Conservation (phyloP, 2,113 vertebrate species). For the Muntiacus muntjak region DNA sequence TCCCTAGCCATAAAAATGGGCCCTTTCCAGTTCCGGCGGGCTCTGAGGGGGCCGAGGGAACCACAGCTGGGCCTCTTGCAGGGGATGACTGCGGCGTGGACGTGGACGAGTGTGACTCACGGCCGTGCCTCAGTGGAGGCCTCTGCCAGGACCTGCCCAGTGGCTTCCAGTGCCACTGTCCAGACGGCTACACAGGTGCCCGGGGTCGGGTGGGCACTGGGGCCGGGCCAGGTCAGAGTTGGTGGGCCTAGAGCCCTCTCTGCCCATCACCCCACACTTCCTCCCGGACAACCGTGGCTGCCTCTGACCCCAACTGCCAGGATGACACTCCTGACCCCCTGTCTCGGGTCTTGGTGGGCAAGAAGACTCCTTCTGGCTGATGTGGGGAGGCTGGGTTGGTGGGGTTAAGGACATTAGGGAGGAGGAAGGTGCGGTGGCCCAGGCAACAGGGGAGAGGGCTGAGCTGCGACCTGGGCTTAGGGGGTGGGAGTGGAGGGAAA, state of each 20-base stretch:
- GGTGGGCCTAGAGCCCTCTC: background rate
- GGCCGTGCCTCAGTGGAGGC: conserved; percentile 88
- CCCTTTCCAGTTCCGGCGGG: background rate
- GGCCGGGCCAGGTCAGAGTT: background rate
- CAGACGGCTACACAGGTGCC: conserved; percentile 89
- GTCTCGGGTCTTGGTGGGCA: background rate
- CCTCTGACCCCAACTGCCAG: background rate
- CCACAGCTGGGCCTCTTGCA: conserved; percentile 64
- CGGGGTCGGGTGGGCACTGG: background rate
- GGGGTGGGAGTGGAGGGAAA: background rate
- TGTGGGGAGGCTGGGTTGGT: background rate
- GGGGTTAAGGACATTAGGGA: background rate
- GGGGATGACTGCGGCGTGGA: conserved; percentile 89
- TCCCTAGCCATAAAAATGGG: background rate
- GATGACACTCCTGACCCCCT: background rate
- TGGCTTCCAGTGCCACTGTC: conserved; percentile 88
- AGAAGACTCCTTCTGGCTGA: background rate
- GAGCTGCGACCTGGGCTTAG: background rate
- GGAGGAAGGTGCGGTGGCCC: background rate
- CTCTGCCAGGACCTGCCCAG: conserved; percentile 86
- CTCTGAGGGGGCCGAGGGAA: background rate
- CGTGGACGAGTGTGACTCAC: conserved; percentile 88
- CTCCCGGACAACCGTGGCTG: background rate
- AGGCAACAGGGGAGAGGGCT: background rate
- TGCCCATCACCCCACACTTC: background rate